These are phyloP conservation scores for Acinonyx jubatus DNA, from an alignment of 2,113 vertebrate genomes.

Conservation along the genomic window DNA sequence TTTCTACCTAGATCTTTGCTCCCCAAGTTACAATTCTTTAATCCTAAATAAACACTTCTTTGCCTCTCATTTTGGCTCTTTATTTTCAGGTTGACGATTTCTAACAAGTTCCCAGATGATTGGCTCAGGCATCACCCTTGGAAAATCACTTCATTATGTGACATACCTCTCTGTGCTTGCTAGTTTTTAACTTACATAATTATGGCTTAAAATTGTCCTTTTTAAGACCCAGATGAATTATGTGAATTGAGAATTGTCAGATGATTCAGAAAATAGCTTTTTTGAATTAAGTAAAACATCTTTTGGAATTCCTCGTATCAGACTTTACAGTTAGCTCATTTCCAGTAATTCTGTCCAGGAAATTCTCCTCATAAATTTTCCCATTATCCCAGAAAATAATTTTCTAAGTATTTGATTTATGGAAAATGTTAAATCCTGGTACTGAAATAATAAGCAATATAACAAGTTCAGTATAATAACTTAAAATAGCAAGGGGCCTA, in stretches of 20 bases:
- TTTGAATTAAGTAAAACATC: conserved; percentile 4
- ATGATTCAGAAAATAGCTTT: conserved; percentile 5
- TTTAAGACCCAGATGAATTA: neutral
- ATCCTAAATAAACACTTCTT: neutral
- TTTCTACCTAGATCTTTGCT: neutral
- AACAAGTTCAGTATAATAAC: neutral
- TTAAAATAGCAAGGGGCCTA: neutral
- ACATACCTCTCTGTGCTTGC: neutral
- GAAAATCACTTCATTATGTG: neutral
- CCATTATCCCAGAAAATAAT: neutral
- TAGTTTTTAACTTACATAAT: neutral
- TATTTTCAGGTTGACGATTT: neutral
- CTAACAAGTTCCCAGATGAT: neutral
- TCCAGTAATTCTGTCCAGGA: neutral
- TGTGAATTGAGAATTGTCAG: neutral
- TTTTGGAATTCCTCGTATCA: neutral
- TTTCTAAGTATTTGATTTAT: conserved; percentile 33
- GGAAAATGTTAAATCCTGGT: neutral
- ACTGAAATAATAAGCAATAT: neutral
- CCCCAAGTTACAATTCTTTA: neutral
- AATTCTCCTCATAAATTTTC: neutral
- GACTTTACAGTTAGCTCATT: neutral
- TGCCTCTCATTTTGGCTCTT: neutral
- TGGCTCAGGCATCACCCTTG: rapidly evolving
- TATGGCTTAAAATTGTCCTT: neutral